Conservation (phyloP, 1,140 invertebrate species). For the Drosophila sproati region DNA sequence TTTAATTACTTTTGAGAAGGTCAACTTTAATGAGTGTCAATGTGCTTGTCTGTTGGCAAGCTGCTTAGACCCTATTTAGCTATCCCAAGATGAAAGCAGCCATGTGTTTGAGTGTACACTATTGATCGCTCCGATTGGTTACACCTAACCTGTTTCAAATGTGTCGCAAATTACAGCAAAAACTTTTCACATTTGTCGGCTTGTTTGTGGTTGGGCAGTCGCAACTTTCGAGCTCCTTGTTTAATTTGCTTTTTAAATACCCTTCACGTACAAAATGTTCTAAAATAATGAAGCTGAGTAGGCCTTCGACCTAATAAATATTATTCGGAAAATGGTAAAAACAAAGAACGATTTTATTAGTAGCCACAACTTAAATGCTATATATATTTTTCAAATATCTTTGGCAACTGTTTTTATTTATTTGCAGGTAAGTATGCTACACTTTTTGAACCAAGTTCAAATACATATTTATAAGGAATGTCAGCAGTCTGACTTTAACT, state of each 20-base stretch:
- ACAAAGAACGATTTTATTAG: too few species aligned
- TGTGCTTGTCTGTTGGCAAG: conserved; percentile 17
- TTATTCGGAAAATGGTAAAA: too few species aligned
- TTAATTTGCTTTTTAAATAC: conserved; percentile 10
- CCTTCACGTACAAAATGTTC: neutral
- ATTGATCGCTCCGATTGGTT: conserved; percentile 58
- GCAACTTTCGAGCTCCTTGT: conserved; percentile 46
- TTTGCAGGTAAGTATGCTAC: conserved; percentile 57
- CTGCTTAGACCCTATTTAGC: conserved; percentile 17
- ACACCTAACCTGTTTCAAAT: conserved; percentile 43
- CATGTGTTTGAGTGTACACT: conserved; percentile 24
- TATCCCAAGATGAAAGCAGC: neutral
- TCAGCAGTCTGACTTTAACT: too few species aligned
- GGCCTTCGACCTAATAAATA: too few species aligned
- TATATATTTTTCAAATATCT: too few species aligned
- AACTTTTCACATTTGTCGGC: conserved; percentile 82
- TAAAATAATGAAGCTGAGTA: too few species aligned
- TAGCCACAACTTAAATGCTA: too few species aligned
- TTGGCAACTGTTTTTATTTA: too few species aligned
- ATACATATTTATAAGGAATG: neutral
- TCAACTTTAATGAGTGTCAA: conserved; percentile 79
- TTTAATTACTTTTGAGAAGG: conserved; percentile 84
- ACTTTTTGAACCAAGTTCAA: conserved; percentile 21
- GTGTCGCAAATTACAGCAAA: conserved; percentile 71
- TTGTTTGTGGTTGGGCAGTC: conserved; percentile 67